These are phyloP conservation scores for Periphyllus acericola DNA, from an alignment of 2,888 invertebrate genomes.

Conservation along the genomic window DNA sequence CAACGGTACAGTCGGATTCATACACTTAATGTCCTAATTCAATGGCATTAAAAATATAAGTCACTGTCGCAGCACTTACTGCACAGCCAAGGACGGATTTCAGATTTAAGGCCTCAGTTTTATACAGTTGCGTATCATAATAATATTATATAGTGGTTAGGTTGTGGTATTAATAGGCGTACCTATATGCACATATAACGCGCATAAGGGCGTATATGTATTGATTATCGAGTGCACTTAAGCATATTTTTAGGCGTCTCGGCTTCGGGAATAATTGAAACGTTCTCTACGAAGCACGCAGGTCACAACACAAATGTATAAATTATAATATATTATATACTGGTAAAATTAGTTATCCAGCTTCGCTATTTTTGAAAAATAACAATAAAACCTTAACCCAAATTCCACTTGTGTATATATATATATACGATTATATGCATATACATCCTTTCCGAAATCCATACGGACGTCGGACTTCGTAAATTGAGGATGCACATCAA, in stretches of 20 bases:
- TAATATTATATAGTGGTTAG: not conserved
- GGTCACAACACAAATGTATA: no score
- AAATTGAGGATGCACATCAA: not conserved
- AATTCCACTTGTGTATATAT: no score
- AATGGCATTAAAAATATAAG: conserved; percentile 39
- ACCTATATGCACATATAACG: not conserved
- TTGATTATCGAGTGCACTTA: not conserved
- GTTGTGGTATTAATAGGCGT: not conserved
- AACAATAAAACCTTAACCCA: no score
- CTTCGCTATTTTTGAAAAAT: no score
- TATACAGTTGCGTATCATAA: no score
- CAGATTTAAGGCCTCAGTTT: not conserved
- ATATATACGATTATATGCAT: no score
- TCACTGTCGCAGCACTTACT: conserved; percentile 4
- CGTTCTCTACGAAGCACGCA: not conserved
- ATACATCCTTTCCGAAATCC: no score
- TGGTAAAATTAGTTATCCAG: no score
- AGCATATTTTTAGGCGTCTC: not conserved
- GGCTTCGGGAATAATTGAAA: not conserved
- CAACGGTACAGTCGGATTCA: not conserved
- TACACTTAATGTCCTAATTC: not conserved
- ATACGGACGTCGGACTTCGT: not conserved
- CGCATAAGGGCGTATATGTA: not conserved
- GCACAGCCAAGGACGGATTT: conserved; percentile 38
- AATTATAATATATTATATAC: no score